Evolutionary conservation across 2,888 invertebrate species (phyloP), one percentile per base, ranked within the genome.

Genomic region (Trichacis sp.): DNA sequence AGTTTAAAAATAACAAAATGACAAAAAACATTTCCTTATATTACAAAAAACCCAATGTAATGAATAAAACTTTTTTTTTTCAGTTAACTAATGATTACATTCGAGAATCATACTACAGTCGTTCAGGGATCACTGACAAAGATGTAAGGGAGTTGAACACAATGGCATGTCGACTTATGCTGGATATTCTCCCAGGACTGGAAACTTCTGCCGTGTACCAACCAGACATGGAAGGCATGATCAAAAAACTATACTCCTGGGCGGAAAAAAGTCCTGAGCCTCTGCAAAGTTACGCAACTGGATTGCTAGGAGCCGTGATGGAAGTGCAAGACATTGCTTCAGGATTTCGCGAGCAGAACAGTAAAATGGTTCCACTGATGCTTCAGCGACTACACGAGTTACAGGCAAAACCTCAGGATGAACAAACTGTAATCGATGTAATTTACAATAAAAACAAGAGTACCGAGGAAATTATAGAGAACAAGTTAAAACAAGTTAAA

Each of bases 191-290:
- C 88, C 98, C 98, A 0, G 98, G 98, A 0, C 86, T 98, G 42
- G 98, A 98, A 87, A 94, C 96, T 71, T 93, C 95, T 12, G 95
- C 96, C 11, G 95, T 98, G 0, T 97, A 97, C 85, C 94, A 96
- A 50, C 86, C 93, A 86, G 96, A 97, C 74, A 92, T 92, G 82
- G 94, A 95, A 71, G 91, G 91, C 9, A 88, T 98, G n/a, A 93
- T 98, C 46, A 90, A 92, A 68, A 88, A 94, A 38, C 87, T 99
- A 3, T 94, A 95, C 74, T 89, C 90, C 58, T 98, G 97, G 97
- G 95, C 97, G 1, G 94, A 93, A 70, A 92, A 89, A 73, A 92
- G 93, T 0, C 87, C 90, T 11, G 97, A 98, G 82, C 98, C 97
- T 0, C 86, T 98, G 38, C 92, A 95, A 81, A 96, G 95, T 68